Base-by-base conservation (phyloP, 2,797 vertebrate genomes). In the Brotula barbata region DNA sequence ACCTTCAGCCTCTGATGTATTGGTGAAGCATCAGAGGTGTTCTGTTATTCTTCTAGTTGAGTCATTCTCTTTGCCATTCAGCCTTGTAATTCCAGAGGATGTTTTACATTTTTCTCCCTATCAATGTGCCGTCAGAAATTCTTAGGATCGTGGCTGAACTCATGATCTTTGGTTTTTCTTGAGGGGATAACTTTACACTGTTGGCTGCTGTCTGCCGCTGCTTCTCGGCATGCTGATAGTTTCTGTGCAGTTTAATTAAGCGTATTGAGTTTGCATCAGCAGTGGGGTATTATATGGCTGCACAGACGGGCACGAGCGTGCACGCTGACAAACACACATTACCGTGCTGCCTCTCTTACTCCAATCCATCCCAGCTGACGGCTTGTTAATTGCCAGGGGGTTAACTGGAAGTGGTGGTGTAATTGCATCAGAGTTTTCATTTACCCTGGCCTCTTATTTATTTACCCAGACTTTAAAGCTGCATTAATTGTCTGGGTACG, bases 341-440 rank as follows among this genome's bases (percentile, higher is more conserved):
- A 55, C 54, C 15, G 4, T 69, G 23, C 69, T 59, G 61, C 82
- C 64, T 28, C 56, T 56, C 65, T 23, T 66, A 48, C 41, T 69
- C 74, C 79, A 64, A 88, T 87, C 85, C 76, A 85, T 89, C 83
- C 71, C 73, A 73, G 72, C 81, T 86, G 89, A 90, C 85, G 78
- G 83, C 80, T 84, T 87, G 85, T 88, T 92, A 91, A 92, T 91
- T 92, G 88, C 87, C 78, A 58, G 53, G 78, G 86, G 86, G 90
- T 91, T 91, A 92, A 91, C 87, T 89, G 85, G 85, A 91, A 90
- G 88, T 90, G 87, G 82, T 86, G 81, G 73, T 83, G 85, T 92
- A 92, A 93, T 91, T 92, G 89, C 86, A 88, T 90, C 87, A 85
- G 85, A 86, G 84, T 85, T 87, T 90, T 88, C 83, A 87, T 88